Conservation (phyloP, 2,888 invertebrate genomes). For the Eulithis prunata region DNA sequence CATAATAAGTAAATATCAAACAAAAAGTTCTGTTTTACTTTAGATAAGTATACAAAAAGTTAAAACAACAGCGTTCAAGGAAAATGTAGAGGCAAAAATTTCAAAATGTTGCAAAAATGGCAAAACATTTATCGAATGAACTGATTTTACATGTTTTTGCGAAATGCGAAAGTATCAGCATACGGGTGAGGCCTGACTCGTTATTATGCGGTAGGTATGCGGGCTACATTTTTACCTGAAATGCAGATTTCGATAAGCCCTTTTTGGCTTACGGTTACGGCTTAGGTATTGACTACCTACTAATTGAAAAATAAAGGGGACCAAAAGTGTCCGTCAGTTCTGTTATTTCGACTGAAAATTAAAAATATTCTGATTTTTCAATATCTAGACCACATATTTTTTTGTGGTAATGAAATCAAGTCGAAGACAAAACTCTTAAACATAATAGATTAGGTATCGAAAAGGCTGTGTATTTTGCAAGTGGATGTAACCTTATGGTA, state of each 20-base stretch:
- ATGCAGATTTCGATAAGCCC: constrained; percentile 1
- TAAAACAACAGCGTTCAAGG: constrained; percentile 2
- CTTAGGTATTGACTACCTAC: not conserved
- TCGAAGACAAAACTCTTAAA: not conserved
- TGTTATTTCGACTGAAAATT: too few relatives aligned
- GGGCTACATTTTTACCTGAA: constrained; percentile 24
- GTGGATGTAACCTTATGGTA: constrained; percentile 8
- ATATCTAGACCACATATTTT: too few relatives aligned
- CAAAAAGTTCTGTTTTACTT: not conserved
- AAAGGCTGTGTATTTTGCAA: constrained; percentile 2
- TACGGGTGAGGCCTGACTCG: constrained; percentile 32
- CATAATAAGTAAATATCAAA: not conserved
- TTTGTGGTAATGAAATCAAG: too few relatives aligned
- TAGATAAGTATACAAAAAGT: constrained; percentile 6
- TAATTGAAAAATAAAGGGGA: too few relatives aligned
- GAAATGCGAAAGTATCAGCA: constrained; percentile 27
- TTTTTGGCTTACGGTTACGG: not conserved
- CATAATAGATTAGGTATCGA: not conserved
- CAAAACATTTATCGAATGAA: constrained; percentile 32
- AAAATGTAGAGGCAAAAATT: constrained; percentile 4
- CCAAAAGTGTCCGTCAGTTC: too few relatives aligned
- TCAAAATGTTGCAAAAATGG: constrained; percentile 21
- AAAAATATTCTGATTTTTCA: too few relatives aligned
- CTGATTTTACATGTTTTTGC: constrained; percentile 35
- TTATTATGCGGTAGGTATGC: constrained; percentile 25